Percentiles rank a stretch among this genome's conserved stretches.
Evolutionary conservation across 2,113 vertebrate genomes (phyloP).

Genomic region (Globicephala melas): DNA sequence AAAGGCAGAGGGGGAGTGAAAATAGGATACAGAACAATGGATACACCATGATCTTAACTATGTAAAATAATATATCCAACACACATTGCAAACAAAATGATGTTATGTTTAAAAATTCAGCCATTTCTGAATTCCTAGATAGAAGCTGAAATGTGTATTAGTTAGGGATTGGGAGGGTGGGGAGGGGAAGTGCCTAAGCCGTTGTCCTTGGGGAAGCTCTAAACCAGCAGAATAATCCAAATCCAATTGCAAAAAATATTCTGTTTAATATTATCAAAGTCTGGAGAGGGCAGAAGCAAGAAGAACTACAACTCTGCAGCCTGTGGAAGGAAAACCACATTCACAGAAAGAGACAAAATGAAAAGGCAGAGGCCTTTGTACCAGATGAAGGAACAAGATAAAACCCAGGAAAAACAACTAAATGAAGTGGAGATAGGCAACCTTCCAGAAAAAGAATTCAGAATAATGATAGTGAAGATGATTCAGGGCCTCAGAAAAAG

Average conservation of each 20-base stretch:
- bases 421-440: no score
- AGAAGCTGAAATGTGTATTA: background rate
- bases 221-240: background rate
- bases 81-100: background rate
- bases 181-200: background rate
- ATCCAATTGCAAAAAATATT: background rate
- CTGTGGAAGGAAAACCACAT: no score
- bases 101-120: background rate
- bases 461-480: no score
- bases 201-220: background rate
- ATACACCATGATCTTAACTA: background rate
- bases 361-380: no score
- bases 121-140: constrained; percentile 8
- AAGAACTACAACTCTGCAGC: no score
- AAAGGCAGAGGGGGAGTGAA: background rate
- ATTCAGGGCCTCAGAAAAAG: no score
- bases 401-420: no score
- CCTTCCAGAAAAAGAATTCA: no score
- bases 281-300: background rate
- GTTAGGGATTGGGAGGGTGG: no score
- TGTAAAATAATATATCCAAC: background rate
- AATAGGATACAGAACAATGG: background rate
- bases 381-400: no score
- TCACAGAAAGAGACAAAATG: no score
- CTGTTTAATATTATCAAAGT: background rate